phyloP scores from a whole-genome alignment of 2,888 invertebrate species.

The Urechis unicinctus region DNA sequence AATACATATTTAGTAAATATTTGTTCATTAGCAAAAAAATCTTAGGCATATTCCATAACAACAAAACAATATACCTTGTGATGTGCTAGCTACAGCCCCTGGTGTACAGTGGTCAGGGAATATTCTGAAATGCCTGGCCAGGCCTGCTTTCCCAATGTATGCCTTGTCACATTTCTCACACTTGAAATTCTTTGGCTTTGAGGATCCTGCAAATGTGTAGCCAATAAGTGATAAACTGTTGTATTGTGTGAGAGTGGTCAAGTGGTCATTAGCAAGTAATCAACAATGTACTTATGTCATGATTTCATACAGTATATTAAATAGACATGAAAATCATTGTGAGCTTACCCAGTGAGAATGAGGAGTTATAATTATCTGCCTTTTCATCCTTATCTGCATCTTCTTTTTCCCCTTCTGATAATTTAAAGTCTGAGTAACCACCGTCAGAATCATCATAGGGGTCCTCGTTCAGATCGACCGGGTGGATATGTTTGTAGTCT shows the following conservation, averaged over 20 bases:
- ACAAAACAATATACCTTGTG: neutral
- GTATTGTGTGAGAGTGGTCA: too few relatives aligned
- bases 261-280: too few relatives aligned
- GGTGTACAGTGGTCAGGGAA: conserved; percentile 58
- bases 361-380: neutral
- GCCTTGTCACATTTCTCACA: conserved; percentile 64
- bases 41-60: too few relatives aligned
- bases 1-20: too few relatives aligned
- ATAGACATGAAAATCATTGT: neutral
- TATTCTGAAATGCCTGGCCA: conserved; percentile 60
- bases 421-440: conserved; percentile 55
- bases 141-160: conserved; percentile 59
- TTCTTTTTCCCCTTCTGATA: conserved; percentile 37
- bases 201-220: conserved; percentile 16
- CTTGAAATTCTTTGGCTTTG: conserved; percentile 50
- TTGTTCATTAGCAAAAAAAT: too few relatives aligned
- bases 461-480: conserved; percentile 56
- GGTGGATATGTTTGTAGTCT: conserved; percentile 59
- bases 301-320: neutral
- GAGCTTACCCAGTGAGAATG: neutral
- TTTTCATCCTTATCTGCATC: conserved; percentile 5
- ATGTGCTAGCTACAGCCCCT: conserved; percentile 5
- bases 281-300: too few relatives aligned
- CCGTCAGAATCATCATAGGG: conserved; percentile 57
- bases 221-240: too few relatives aligned